Evolutionary conservation across 2,113 vertebrate species (phyloP).

Genomic region (Leptosomus discolor): DNA sequence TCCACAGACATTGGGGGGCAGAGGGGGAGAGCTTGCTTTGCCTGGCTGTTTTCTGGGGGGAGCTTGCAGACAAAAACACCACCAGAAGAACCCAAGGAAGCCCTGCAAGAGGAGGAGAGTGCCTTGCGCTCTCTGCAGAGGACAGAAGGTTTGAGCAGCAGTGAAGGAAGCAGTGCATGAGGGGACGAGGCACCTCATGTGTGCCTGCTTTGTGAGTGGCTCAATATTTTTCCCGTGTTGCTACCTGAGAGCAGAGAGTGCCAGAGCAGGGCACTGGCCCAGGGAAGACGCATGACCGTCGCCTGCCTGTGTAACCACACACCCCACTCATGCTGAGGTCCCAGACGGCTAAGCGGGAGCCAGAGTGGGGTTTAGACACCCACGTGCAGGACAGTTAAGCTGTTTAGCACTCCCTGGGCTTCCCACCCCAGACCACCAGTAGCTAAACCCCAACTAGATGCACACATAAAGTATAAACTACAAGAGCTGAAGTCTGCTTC

Average conservation of each 20-base stretch:
- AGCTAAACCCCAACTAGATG: neutral
- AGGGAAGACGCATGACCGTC: neutral
- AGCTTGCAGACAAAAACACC: neutral
- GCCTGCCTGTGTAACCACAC: neutral
- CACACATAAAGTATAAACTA: accelerated
- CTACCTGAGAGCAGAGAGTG: neutral
- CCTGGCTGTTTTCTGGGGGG: neutral
- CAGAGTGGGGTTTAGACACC: neutral
- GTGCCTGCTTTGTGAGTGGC: neutral
- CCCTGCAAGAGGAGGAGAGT: neutral
- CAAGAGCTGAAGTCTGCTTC: neutral
- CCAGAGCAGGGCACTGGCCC: neutral
- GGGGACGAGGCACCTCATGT: accelerated
- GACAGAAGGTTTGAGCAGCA: neutral
- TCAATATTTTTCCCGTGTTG: neutral
- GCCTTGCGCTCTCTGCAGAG: neutral
- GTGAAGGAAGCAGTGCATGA: accelerated
- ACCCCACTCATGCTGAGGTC: accelerated
- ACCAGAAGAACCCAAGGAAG: neutral
- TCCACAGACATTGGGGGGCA: neutral
- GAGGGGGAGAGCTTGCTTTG: neutral
- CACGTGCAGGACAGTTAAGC: accelerated
- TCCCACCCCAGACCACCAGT: neutral
- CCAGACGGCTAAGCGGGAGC: neutral
- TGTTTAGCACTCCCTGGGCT: neutral